Evolutionary conservation across 1,140 invertebrate species (phyloP), one percentile per base, ranked within the genome.

Genomic region (Pseudomyrmex gracilis): DNA sequence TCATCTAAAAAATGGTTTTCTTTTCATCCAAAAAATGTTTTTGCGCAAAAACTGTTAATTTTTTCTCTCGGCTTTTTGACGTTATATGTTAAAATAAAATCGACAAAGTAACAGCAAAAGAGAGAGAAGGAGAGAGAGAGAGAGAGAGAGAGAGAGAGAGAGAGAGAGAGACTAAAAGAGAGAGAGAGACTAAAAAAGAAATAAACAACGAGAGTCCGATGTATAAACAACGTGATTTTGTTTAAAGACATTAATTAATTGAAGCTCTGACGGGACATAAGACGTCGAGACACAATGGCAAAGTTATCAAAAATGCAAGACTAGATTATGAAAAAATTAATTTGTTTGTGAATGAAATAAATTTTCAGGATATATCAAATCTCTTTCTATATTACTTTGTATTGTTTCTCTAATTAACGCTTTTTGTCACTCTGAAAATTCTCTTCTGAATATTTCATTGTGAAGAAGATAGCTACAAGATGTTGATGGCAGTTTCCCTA

Each of bases 151-250:
- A n/a, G n/a, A n/a, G n/a, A n/a, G n/a, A n/a, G n/a, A n/a, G n/a
- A n/a, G n/a, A n/a, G n/a, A n/a, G 8, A 20, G 55, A 61, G 58
- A 73, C 61, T 73, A 20, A 3, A 20, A 58, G 47, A 12, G 66
- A 24, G 73, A 61, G 63, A 43, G 43, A 51, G 53, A 70, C 34
- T 64, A 22, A 2, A 10, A 22, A 24, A 12, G 66, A 73, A 73
- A 43, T 61, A 61, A 43, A 70, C 34, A 64, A 68, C 63, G 34
- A 47, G 10, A 34, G 53, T 78, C 64, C 57, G 76, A 34, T 78
- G 76, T 78, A 53, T 78, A 70, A 51, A 43, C 51, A 78, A 78
- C 76, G 76, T 78, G 76, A 78, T 64, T 78, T 78, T 58, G 76
- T 49, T 78, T 78, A 78, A 78, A 53, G 51, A 64, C 51, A n/a